phyloP scores from a whole-genome alignment of 2,113 vertebrate genomes.

The Bungarus multicinctus region DNA sequence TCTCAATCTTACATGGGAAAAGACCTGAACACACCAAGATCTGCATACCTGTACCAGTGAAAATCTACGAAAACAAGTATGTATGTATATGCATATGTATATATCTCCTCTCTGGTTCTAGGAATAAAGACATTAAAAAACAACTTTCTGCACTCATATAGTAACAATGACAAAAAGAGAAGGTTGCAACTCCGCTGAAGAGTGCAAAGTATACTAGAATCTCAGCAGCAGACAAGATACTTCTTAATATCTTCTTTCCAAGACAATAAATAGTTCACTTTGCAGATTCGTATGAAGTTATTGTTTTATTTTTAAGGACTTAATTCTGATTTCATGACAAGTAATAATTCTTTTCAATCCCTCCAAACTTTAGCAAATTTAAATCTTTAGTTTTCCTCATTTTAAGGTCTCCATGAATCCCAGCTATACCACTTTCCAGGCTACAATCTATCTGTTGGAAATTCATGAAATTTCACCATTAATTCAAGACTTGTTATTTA shows the following conservation, averaged over 20 bases:
- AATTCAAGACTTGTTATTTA: background rate
- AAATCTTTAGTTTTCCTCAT: background rate
- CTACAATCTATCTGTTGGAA: background rate
- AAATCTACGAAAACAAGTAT: too few species aligned
- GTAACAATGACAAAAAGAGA: background rate
- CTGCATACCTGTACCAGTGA: too few species aligned
- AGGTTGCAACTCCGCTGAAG: background rate
- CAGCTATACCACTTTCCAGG: background rate
- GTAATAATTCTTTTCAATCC: background rate
- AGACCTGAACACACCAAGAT: too few species aligned
- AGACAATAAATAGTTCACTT: background rate
- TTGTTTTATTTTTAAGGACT: background rate
- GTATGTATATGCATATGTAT: too few species aligned
- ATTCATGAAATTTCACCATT: background rate
- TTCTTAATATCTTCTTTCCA: background rate
- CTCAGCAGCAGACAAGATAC: background rate
- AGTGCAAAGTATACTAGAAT: background rate
- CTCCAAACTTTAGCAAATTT: background rate
- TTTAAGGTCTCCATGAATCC: background rate
- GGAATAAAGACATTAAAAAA: background rate
- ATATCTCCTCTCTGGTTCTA: background rate
- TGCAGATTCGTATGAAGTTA: background rate
- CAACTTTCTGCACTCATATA: background rate
- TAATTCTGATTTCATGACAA: background rate
- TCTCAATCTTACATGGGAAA: too few species aligned